Conservation (phyloP, 2,797 vertebrate species). For the Acanthis flammea region DNA sequence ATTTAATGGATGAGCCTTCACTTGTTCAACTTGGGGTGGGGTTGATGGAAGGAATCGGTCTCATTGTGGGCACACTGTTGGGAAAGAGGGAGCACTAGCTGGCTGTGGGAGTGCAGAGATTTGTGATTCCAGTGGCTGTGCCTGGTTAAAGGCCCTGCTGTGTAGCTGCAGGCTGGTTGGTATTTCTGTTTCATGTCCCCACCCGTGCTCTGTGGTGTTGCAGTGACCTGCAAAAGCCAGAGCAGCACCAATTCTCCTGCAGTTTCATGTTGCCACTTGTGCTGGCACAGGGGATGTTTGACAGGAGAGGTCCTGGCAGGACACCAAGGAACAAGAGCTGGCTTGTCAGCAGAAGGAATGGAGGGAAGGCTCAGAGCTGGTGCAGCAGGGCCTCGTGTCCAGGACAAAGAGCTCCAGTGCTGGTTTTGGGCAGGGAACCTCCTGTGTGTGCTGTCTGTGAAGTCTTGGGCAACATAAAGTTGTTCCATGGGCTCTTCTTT, state of each 20-base stretch:
- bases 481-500: neutral
- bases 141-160: neutral
- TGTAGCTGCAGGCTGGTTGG: neutral
- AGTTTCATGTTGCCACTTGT: neutral
- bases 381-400: neutral
- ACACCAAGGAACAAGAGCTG: conserved; percentile 5
- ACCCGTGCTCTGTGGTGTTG: neutral
- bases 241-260: fast-evolving
- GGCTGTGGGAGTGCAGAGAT: neutral
- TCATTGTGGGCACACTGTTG: fast-evolving
- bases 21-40: neutral
- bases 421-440: neutral
- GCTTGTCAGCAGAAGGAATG: neutral
- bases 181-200: neutral
- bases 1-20: neutral
- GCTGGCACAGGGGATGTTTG: neutral
- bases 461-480: neutral
- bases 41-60: neutral
- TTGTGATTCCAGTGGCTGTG: neutral
- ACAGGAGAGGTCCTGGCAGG: neutral
- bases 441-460: neutral
- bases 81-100: neutral
- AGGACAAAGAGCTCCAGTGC: neutral
- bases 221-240: neutral
- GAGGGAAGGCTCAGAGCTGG: neutral